phyloP scores from a whole-genome alignment of 1,140 invertebrate species.

The Nasonia vitripennis region DNA sequence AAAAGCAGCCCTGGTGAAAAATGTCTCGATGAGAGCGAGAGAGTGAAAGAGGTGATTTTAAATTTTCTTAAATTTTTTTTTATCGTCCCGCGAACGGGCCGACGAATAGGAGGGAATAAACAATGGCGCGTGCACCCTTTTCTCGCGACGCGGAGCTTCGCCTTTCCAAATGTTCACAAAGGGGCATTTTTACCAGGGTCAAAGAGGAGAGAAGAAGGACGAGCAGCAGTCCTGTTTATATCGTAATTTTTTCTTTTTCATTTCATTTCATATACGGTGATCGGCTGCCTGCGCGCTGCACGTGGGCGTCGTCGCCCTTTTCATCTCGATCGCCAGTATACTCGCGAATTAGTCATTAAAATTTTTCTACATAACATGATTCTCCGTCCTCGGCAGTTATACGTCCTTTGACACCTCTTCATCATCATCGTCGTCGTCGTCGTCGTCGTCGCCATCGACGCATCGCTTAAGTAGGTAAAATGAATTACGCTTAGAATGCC shows the following conservation, averaged over 20 bases:
- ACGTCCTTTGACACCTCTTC: conserved; percentile 2
- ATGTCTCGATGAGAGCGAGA: conserved; percentile 37
- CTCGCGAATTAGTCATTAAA: conserved; percentile 56
- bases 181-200: conserved; percentile 35
- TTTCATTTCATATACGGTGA: background rate
- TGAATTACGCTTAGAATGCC: conserved; percentile 1
- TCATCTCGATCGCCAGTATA: conserved; percentile 59
- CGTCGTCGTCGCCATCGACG: background rate
- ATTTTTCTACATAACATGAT: conserved; percentile 56
- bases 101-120: conserved; percentile 50
- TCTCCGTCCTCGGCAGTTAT: background rate
- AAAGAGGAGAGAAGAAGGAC: conserved; percentile 2
- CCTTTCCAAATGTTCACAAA: background rate
- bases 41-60: conserved; percentile 31
- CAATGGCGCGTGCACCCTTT: conserved; percentile 33
- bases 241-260: background rate
- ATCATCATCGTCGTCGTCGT: background rate
- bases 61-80: conserved; percentile 18
- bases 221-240: background rate
- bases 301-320: background rate
- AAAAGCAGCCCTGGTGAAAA: conserved; percentile 51
- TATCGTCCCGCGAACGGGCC: conserved; percentile 5
- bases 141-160: background rate
- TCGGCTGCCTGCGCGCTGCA: background rate
- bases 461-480: background rate